Conservation (phyloP, 2,113 vertebrate species). For the Salvelinus alpinus region DNA sequence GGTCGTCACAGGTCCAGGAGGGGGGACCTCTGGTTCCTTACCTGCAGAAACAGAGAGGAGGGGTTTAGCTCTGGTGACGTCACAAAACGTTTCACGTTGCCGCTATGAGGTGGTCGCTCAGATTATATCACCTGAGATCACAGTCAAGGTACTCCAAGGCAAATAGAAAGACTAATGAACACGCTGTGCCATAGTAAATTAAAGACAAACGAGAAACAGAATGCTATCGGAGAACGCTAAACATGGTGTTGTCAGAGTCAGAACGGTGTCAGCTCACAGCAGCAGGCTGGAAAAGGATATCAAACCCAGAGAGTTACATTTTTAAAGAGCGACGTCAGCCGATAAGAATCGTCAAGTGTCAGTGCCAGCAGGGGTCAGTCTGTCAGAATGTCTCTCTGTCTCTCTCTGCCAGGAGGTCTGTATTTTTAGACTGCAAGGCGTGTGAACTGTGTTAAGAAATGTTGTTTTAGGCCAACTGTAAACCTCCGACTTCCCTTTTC, state of each 20-base stretch:
- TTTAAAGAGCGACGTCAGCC: constrained; percentile 43
- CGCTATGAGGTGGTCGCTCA: background rate
- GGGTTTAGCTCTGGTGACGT: no score
- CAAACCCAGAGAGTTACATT: constrained; percentile 6
- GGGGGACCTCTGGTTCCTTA: constrained; percentile 35
- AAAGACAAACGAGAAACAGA: no score
- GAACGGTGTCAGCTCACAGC: background rate
- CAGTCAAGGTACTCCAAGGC: background rate
- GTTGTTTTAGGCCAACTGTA: constrained; percentile 9
- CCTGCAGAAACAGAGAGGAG: constrained; percentile 37
- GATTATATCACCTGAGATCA: no score
- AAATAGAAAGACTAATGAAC: background rate
- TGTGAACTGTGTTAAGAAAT: background rate
- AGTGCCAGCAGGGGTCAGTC: background rate
- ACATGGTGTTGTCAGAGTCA: background rate
- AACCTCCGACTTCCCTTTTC: background rate
- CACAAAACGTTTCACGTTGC: background rate
- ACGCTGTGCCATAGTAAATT: background rate
- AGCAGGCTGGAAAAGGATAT: constrained; percentile 48
- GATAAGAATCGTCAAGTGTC: constrained; percentile 20
- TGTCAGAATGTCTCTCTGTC: background rate
- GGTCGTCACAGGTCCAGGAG: background rate
- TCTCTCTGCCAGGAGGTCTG: background rate
- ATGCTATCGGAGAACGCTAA: background rate
- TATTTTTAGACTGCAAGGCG: background rate